A percentile compares a stretch with the other conserved stretches of the same genome.
Evolutionary conservation across 2,888 invertebrate genomes (phyloP).

Genomic region (Callosobruchus maculatus): DNA sequence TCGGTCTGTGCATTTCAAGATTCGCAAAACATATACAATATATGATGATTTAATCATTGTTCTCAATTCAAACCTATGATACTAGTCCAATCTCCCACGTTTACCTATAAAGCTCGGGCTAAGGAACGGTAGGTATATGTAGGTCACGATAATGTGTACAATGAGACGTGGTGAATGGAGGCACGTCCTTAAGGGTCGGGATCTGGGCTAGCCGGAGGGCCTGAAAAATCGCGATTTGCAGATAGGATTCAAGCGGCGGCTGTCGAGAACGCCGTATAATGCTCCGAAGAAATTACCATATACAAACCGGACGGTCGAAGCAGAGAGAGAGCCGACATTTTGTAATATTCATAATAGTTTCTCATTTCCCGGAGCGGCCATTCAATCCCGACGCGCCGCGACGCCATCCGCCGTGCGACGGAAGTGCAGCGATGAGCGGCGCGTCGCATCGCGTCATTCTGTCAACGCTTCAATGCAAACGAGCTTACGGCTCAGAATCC

Average conservation of each 20-base stretch:
- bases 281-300: slow-evolving; percentile 43
- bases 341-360: slow-evolving; percentile 43
- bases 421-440: not conserved
- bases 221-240: slow-evolving; percentile 37
- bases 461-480: not conserved
- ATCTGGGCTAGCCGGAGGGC: slow-evolving; percentile 26
- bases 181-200: slow-evolving; percentile 19
- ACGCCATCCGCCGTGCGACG: not conserved
- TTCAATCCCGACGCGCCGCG: slow-evolving; percentile 29
- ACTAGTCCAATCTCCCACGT: no score
- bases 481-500: not conserved
- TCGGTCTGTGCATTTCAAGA: no score
- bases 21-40: no score
- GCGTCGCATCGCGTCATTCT: not conserved
- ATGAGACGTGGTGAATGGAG: slow-evolving; percentile 9
- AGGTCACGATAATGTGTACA: slow-evolving; percentile 29
- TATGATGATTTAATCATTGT: no score
- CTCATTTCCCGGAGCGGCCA: slow-evolving; percentile 36
- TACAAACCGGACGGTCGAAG: slow-evolving; percentile 32
- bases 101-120: not conserved
- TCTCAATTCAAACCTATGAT: no score
- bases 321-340: slow-evolving; percentile 25
- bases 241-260: slow-evolving; percentile 41
- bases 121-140: slow-evolving; percentile 4
- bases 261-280: slow-evolving; percentile 36